Base-by-base conservation (phyloP, 1,140 invertebrate genomes). In the Bombus waltoni region DNA sequence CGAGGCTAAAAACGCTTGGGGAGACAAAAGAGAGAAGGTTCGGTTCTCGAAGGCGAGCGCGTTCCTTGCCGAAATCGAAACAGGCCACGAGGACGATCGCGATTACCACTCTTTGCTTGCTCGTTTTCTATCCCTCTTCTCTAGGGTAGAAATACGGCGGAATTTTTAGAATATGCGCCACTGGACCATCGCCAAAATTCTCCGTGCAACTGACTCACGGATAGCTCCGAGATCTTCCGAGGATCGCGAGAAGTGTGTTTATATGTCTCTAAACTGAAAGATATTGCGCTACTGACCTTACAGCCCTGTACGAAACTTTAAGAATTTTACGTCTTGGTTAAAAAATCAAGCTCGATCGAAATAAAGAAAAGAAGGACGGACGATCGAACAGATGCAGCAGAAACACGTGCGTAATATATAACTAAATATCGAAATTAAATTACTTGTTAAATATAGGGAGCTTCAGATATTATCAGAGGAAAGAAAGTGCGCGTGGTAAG, bases 181-280 rank as follows among this genome's bases (percentile, higher is more conserved):
- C 73, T 88, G 85, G 85, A 72, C 42, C 76, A 42, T 2, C 35
- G 85, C 86, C 87, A 89, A 75, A 65, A 76, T 53, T 53, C 18
- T 22, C 47, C 22, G 47, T 53, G 47, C 47, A 22, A 53, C 47
- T 25, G 59, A 35, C 32, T 57, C n/a, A 40, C 72, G 86, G 75
- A 62, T 59, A 38, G 15, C 66, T 47, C 4, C 1, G 5, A 35
- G 44, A 59, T 83, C 72, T 47, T 53, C 40, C 28, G 25, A 53
- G 59, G 59, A 75, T 53, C 57, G n/a, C 22, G 15, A 2, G 42
- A 59, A n/a, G 38, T 28, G 11, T 35, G 73, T 53, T 32, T 44
- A 44, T 75, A 76, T 59, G 25, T 40, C 53, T 38, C 15, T 8
- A 44, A 73, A 73, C 28, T 73, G 42, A 28, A 32, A n/a, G 40